phyloP scores from a whole-genome alignment of 2,113 vertebrate species.

The Thunnus thynnus region DNA sequence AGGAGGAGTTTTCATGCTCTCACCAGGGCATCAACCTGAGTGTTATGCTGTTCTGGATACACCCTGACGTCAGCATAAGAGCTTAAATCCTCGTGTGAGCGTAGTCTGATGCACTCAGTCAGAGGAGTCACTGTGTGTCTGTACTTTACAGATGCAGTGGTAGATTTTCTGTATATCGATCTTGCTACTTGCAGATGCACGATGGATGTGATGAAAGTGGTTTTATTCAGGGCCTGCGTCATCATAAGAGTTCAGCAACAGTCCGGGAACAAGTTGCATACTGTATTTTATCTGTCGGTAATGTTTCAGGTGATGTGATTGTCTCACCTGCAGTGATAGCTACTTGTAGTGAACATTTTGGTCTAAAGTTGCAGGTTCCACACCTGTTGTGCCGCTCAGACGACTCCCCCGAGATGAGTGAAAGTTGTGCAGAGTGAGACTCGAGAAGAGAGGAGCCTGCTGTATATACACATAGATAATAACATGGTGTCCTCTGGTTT shows the following conservation, averaged over 20 bases:
- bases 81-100: conserved; percentile 24
- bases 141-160: conserved; percentile 15
- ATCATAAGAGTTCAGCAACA: conserved; percentile 23
- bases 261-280: background rate
- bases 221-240: conserved; percentile 46
- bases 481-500: background rate
- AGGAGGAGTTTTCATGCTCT: background rate
- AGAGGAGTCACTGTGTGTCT: conserved; percentile 30
- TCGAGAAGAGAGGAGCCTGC: conserved; percentile 5
- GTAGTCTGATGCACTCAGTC: conserved; percentile 34
- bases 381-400: conserved; percentile 63
- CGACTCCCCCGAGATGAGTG: conserved; percentile 49
- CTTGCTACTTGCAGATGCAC: conserved; percentile 25
- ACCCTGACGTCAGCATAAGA: conserved; percentile 16
- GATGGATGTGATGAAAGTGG: conserved; percentile 38
- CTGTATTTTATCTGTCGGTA: background rate
- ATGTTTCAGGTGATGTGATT: no score
- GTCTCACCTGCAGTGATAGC: no score
- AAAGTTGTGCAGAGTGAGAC: conserved; percentile 60
- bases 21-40: background rate
- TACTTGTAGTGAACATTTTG: background rate
- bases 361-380: conserved; percentile 41
- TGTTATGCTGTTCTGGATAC: background rate
- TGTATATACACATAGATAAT: background rate
- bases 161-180: conserved; percentile 52